Percentiles rank a stretch among this genome's conserved stretches.
phyloP scores from a whole-genome alignment of 2,888 invertebrate species.

The Timema podura region DNA sequence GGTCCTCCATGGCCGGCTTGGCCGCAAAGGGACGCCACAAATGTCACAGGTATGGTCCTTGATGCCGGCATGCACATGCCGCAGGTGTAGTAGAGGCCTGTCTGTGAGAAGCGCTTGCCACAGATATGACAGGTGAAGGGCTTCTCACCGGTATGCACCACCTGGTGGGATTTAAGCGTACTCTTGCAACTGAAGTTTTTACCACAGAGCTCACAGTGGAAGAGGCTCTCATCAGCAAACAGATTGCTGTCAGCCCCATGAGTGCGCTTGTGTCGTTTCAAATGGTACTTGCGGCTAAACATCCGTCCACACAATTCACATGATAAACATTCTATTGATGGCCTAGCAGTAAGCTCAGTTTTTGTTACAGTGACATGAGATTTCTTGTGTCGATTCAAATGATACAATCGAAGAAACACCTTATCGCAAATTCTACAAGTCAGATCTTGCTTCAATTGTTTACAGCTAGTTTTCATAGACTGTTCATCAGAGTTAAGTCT shows the following conservation, averaged over 20 bases:
- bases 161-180: constrained; percentile 43
- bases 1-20: constrained; percentile 46
- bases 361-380: not conserved
- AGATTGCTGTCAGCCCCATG: constrained; percentile 17
- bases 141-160: constrained; percentile 53
- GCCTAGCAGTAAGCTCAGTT: too few species aligned
- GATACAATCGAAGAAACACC: constrained; percentile 19
- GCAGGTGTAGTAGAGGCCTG: constrained; percentile 52
- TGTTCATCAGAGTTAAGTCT: not conserved
- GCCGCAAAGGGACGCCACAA: constrained; percentile 52
- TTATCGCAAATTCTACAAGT: constrained; percentile 19
- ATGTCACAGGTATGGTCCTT: constrained; percentile 50
- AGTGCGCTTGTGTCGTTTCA: constrained; percentile 18
- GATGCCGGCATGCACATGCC: constrained; percentile 47
- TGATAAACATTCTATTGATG: not conserved
- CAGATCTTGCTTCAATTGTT: not conserved
- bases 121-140: constrained; percentile 64
- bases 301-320: constrained; percentile 21
- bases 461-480: not conserved
- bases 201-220: constrained; percentile 21
- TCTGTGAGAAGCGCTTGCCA: constrained; percentile 61
- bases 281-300: constrained; percentile 22
- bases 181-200: constrained; percentile 19
- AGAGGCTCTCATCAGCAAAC: not conserved
- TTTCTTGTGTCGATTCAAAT: constrained; percentile 19